Base-by-base conservation (phyloP, 2,888 invertebrate genomes). In the Megamerina dolium region DNA sequence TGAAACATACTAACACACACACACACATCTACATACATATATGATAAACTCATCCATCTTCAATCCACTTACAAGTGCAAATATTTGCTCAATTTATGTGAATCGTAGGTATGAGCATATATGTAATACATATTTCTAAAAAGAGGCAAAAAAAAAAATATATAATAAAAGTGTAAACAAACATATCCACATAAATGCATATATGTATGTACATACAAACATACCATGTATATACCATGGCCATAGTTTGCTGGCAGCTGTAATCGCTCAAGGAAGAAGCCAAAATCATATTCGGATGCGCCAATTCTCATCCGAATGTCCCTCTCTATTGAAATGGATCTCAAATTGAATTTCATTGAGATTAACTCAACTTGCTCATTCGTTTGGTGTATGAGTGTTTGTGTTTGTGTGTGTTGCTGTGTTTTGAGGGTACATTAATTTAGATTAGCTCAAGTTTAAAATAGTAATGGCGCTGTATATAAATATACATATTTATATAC, bases 21-120 rank as follows among this genome's bases (percentile, higher is more conserved):
- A n/a, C n/a, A n/a, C n/a, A n/a, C n/a, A n/a, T n/a, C n/a, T n/a
- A n/a, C n/a, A n/a, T n/a, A n/a, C n/a, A n/a, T n/a, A n/a, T n/a
- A 20, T 64, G 63, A 65, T 65, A 64, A 65, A 64, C 63, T 63
- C 64, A 64, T 66, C 63, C 64, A 65, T 66, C 64, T 64, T 58
- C 64, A 65, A 65, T 65, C 64, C 66, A 65, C 64, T 65, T 66
- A 65, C 63, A 58, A 64, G 59, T 49, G 55, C 66, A 65, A 65
- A 65, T 65, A 65, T 65, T 65, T 63, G 61, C 63, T 46, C 52
- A 52, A 52, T 55, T 55, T 55, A 55, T 55, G 45, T 40, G 50
- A 51, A 55, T 52, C 50, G 50, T 49, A 48, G 53, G 51, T 53
- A 50, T 50, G 48, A 51, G 43, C 43, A 43, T 33, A 43, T 62